Conservation (phyloP, 2,113 vertebrate genomes). For the Brachionichthys hirsutus region DNA sequence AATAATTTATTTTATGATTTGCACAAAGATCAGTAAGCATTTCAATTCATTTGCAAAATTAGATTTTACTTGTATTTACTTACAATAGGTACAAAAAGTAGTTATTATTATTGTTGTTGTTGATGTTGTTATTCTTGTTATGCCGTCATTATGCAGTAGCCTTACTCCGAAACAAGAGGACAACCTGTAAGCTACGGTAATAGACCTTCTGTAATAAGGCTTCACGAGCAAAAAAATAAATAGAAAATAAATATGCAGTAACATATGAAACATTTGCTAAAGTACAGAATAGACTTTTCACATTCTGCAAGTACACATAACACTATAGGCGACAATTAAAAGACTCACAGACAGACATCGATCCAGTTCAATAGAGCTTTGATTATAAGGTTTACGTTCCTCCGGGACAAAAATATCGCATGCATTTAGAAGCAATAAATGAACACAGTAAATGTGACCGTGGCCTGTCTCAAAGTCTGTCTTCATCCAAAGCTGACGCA, state of each 20-base stretch:
- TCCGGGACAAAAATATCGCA: conserved; percentile 3
- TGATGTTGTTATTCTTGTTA: too few relatives aligned
- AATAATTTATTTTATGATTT: too few relatives aligned
- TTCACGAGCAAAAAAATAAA: too few relatives aligned
- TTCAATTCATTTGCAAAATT: too few relatives aligned
- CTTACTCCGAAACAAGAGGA: too few relatives aligned
- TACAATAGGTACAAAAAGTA: too few relatives aligned
- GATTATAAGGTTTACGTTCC: not conserved
- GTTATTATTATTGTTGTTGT: too few relatives aligned
- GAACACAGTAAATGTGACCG: conserved; percentile 3
- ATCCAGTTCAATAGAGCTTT: not conserved
- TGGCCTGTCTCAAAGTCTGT: conserved; percentile 3
- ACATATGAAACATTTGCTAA: conserved; percentile 5
- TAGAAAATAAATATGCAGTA: not conserved
- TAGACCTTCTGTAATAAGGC: not conserved
- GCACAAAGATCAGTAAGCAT: too few relatives aligned
- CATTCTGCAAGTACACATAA: conserved; percentile 2
- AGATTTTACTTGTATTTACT: too few relatives aligned
- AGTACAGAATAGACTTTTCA: not conserved
- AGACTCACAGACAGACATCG: not conserved
- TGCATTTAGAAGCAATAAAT: not conserved
- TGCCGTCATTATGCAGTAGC: too few relatives aligned
- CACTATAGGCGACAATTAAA: conserved; percentile 4
- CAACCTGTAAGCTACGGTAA: too few relatives aligned
- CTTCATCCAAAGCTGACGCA: not conserved